Evolutionary conservation across 53 echinoderm and acorn worm genomes (phyloP), one percentile per base, ranked within the genome.

Genomic region (Patiria pectinifera): DNA sequence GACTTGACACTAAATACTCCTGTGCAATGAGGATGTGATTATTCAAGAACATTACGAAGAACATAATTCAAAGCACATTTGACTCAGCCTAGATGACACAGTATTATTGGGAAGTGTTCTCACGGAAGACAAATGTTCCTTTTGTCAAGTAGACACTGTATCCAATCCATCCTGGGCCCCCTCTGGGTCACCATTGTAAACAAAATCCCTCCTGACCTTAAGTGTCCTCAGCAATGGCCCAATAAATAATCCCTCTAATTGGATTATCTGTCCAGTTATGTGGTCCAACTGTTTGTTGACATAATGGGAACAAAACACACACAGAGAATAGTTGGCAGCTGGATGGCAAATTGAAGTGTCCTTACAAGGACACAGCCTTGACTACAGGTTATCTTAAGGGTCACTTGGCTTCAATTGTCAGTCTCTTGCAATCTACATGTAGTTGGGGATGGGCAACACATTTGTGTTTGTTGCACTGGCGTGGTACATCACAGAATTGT

Each of bases 221-320:
- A n/a, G 66, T 85, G 70, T 85, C 71, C 48, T 70, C 12, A 47
- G 48, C 69, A 70, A 85, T 46, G 45, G 86, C 47, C 71, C 71
- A 45, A 85, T 85, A 85, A 85, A 85, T 85, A 71, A 85, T 9
- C 26, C 71, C 49, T 26, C 86, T 85, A 85, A 85, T 85, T 85
- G 86, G 86, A 69, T 85, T 48, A 85, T 85, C 84, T 35, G 84
- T 60, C 61, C 26, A 62, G 71, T 69, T 21, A 71, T 71, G 69
- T 48, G 80, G 47, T 35, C 84, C 16, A 18, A 48, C 62, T 84
- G 84, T 84, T 84, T 84, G 62, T 84, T 84, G 84, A 84, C 66
- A 61, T 84, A 61, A 84, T 43, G 26, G 84, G 35, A 62, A 60
- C 84, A 76, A 76, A 76, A 76, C 76, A 76, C 76, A 76, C 76